Base-by-base conservation (phyloP, 2,113 vertebrate species). In the Girardinichthys multiradiatus region DNA sequence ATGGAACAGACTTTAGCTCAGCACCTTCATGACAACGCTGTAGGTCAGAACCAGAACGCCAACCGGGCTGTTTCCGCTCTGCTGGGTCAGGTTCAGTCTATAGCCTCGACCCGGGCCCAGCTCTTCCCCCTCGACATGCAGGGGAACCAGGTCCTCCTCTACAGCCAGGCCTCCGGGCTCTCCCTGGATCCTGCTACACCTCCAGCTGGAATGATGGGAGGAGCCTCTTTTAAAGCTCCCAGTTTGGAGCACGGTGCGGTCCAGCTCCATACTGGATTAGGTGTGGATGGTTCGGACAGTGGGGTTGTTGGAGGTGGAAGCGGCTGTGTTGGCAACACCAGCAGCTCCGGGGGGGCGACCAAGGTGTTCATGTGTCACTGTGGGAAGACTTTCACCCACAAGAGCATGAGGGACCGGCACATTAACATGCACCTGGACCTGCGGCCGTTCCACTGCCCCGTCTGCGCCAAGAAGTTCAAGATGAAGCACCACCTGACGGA, bases 381-480 rank as follows among this genome's bases (percentile, higher is more conserved):
- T 0, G 97, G 97, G 0, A 98, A 98, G 76, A 96, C 95, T 0
- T 98, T 98, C 89, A 97, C 96, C 0, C 96, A 98, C 89, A 96
- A 96, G 81, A 98, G 96, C 91, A 98, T 97, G 96, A 84, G 96
- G 1, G 96, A 98, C 79, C 94, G 96, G 0, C 97, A 98, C 70
- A 95, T 98, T 30, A 98, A 98, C 93, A 98, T 98, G 97, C 97
- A 98, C 88, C 95, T 98, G 78, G 96, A 98, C 93, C 93, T 98
- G 67, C 92, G 97, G 1, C 97, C 97, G 1, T 98, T 98, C 85
- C 94, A 94, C 94, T 98, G 97, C 86, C 96, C 97, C 0, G 94
- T 97, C 57, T 98, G 97, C 64, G 90, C 91, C 92, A 98, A 98
- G 80, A 96, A 96, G 81, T 98, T 98, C 92, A 98, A 98, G 94